Evolutionary conservation across 1,140 invertebrate genomes (phyloP), one percentile per base, ranked within the genome.

Genomic region (Microplitis demolitor): DNA sequence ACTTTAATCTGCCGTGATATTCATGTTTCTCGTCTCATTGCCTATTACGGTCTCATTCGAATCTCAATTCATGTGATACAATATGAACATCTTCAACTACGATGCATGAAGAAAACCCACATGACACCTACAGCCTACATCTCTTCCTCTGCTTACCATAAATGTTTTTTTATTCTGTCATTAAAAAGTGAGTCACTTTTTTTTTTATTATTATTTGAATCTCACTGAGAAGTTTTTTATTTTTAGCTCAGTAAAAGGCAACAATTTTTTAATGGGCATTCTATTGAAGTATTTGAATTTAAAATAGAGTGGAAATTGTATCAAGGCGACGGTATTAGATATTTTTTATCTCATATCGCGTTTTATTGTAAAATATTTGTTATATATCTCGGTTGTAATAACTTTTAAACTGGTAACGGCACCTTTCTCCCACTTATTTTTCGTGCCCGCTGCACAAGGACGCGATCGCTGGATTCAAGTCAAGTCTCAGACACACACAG

Each of bases 1-100:
- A 37, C 14, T 37, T 39, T 5, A 33, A 45, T 64, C 37, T 24
- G 16, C 35, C 35, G 62, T 37, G 6, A 64, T 35, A 16, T 64
- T 64, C 62, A 64, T 37, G 62, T 64, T 35, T 33, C 14, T 76
- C 73, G 24, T 66, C 61, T 70, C 64, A 6, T 69, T n/a, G 34
- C 58, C 64, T 61, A 67, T 62, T 33, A 50, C 62, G 24, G 63
- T 58, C 16, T 9, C 64, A 34, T 51, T 58, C 11, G 62, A 62
- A 62, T 66, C 66, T 45, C 11, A 11, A 45, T 45, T 45, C 39
- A 45, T 45, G 39, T 8, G 35, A 35, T 39, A 24, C 24, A 24
- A 24, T 24, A 14, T 3, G 51, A 8, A 0, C 16, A n/a, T n/a
- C 24, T 53, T 34, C 8, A 45, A 6, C 39, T 13, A 8, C 35